phyloP scores from a whole-genome alignment of 2,113 vertebrate species.

The Cephalopterus ornatus region DNA sequence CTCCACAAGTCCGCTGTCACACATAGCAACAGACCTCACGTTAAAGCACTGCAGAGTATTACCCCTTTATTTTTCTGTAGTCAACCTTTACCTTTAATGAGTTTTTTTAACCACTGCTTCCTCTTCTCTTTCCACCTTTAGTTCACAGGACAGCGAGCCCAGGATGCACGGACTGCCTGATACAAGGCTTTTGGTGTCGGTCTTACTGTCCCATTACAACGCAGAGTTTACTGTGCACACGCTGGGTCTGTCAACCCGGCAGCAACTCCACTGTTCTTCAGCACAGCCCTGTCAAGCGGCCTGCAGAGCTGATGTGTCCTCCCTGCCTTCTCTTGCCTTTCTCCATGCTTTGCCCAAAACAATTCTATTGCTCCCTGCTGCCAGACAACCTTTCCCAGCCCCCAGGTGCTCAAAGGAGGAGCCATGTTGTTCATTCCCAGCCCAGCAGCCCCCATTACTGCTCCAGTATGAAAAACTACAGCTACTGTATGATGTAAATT shows the following conservation, averaged over 20 bases:
- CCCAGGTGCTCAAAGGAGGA: neutral
- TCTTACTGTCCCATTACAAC: neutral
- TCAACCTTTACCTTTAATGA: neutral
- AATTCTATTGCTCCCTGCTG: neutral
- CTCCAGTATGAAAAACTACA: neutral
- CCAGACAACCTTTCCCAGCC: neutral
- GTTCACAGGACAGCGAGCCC: neutral
- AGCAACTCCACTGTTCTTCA: fast-evolving
- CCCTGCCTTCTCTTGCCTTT: neutral
- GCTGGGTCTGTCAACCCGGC: neutral
- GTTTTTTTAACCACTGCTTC: neutral
- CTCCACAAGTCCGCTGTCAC: neutral
- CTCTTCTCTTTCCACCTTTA: neutral
- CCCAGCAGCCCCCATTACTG: neutral
- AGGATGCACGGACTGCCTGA: neutral
- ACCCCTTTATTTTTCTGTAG: neutral
- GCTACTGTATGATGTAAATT: fast-evolving
- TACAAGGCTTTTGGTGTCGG: fast-evolving
- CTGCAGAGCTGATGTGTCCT: neutral
- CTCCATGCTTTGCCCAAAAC: neutral
- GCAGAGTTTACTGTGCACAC: neutral
- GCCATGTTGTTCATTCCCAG: neutral
- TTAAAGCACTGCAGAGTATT: neutral
- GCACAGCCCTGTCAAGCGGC: neutral
- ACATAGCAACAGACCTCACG: neutral